A percentile compares a stretch with the other conserved stretches of the same genome.
These are phyloP conservation scores for Caranx melampygus DNA, from an alignment of 2,113 vertebrate species.

Conservation along the genomic window DNA sequence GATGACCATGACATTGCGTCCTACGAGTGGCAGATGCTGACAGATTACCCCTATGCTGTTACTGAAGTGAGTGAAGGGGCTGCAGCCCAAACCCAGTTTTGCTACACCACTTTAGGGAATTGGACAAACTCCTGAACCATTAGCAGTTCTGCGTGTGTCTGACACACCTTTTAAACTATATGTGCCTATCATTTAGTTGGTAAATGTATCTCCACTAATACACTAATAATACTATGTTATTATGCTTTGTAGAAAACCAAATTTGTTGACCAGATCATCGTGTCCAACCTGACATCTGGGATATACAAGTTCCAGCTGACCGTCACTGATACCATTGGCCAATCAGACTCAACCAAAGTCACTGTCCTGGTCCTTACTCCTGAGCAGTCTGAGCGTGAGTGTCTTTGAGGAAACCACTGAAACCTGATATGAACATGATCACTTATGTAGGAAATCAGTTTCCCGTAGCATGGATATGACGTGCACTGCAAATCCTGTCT, in stretches of 20 bases:
- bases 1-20: constrained; percentile 82
- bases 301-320: constrained; percentile 90
- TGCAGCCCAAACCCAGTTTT: neutral
- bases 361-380: constrained; percentile 89
- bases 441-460: neutral
- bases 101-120: neutral
- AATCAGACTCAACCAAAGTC: constrained; percentile 83
- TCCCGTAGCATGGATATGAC: no score
- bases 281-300: constrained; percentile 90
- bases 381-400: constrained; percentile 91
- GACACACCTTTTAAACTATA: neutral
- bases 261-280: constrained; percentile 77
- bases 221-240: neutral
- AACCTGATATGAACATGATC: neutral
- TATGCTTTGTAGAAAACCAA: constrained; percentile 78
- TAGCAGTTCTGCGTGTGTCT: neutral
- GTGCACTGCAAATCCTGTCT: neutral
- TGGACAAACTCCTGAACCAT: neutral
- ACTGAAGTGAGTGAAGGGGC: constrained; percentile 82
- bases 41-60: constrained; percentile 65
- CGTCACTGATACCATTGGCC: constrained; percentile 77
- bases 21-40: constrained; percentile 86
- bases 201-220: neutral
- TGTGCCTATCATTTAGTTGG: neutral
- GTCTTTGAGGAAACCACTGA: neutral